Conservation (phyloP, 1,140 invertebrate species). For the Macrobrachium nipponense region DNA sequence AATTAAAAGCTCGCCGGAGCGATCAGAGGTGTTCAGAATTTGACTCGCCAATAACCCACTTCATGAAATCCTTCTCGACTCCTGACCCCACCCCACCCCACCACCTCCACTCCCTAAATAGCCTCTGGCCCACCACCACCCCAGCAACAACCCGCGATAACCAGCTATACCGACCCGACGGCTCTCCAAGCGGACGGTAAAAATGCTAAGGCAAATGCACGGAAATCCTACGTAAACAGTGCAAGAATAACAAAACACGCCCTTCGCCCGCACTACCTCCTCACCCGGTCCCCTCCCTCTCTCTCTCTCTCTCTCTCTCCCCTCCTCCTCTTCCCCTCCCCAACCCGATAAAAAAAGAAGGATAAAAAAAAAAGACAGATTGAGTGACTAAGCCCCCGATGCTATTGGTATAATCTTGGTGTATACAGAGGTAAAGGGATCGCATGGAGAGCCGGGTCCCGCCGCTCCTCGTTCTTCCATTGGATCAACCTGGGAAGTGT, state of each 20-base stretch:
- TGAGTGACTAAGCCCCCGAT: constrained; percentile 1
- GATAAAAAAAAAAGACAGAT: background rate
- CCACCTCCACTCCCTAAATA: no score
- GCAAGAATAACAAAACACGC: background rate
- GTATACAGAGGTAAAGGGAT: constrained; percentile 19
- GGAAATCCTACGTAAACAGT: background rate
- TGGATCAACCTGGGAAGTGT: constrained; percentile 4
- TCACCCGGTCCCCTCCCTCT: background rate
- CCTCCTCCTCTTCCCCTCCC: background rate
- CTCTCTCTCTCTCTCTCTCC: background rate
- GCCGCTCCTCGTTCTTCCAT: background rate
- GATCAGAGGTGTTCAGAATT: no score
- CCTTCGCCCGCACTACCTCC: background rate
- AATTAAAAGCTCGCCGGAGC: no score
- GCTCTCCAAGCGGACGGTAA: no score
- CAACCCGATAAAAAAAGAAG: background rate
- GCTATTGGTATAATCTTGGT: constrained; percentile 22
- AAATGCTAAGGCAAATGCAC: no score
- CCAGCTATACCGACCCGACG: no score
- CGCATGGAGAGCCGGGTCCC: background rate
- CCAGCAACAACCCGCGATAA: no score
- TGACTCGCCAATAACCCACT: no score
- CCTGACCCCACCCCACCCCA: no score
- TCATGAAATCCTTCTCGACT: no score
- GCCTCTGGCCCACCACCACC: no score